Conservation (phyloP, 2,797 vertebrate species). For the Melanogrammus aeglefinus region DNA sequence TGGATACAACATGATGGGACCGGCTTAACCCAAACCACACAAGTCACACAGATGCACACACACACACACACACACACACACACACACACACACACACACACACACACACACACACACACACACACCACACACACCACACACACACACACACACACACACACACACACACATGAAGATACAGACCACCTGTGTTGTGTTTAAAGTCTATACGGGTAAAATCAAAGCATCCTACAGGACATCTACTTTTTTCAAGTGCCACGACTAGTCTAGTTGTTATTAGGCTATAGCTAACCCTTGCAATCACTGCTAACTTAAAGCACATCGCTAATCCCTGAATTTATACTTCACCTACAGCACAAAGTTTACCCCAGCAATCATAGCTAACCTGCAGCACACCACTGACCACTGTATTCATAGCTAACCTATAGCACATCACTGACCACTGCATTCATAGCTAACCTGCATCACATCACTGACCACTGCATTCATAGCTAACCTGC, state of each 20-base stretch:
- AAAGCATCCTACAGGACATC: background rate
- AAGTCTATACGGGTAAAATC: background rate
- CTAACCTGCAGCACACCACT: too few relatives aligned
- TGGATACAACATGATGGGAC: conserved; percentile 47
- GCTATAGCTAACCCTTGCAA: too few relatives aligned
- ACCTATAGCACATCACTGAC: background rate
- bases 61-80: background rate
- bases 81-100: background rate
- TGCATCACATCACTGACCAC: background rate
- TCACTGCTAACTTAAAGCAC: too few relatives aligned
- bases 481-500: too few relatives aligned
- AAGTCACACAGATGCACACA: background rate
- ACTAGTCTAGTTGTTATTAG: background rate
- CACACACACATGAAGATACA: background rate
- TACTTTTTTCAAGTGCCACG: background rate
- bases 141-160: background rate
- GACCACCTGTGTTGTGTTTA: background rate
- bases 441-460: too few relatives aligned
- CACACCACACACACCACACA: background rate
- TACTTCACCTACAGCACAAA: too few relatives aligned
- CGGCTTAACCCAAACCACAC: background rate
- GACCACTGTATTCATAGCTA: background rate
- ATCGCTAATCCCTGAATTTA: too few relatives aligned
- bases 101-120: conserved; percentile 3
- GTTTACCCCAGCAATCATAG: too few relatives aligned